phyloP scores from a whole-genome alignment of 2,113 vertebrate species.

The Guaruba guarouba region DNA sequence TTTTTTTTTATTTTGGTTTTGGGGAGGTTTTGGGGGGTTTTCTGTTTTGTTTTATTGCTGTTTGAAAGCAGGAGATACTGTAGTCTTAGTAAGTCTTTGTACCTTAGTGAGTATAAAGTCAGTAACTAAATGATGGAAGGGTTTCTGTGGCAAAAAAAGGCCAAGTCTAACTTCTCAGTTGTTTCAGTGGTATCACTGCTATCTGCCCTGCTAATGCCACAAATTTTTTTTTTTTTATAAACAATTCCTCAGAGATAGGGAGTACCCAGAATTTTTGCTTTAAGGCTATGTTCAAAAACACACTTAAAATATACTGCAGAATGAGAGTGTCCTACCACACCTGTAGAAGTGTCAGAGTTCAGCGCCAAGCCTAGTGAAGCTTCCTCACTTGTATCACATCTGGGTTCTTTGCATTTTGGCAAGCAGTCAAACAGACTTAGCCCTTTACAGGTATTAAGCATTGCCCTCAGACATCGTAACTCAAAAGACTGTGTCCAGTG shows the following conservation, averaged over 20 bases:
- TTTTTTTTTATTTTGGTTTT: no score
- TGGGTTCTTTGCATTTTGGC: slow-evolving; percentile 42
- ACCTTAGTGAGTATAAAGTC: neutral
- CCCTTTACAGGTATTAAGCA: slow-evolving; percentile 37
- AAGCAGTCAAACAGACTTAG: slow-evolving; percentile 31
- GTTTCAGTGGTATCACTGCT: neutral
- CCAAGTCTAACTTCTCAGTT: neutral
- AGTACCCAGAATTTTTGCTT: neutral
- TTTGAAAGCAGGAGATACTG: neutral
- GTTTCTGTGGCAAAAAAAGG: neutral
- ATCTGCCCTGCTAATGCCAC: neutral
- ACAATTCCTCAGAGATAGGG: neutral
- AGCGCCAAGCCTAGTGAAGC: neutral
- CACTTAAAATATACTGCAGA: neutral
- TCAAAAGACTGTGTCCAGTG: slow-evolving; percentile 40
- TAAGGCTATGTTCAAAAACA: neutral
- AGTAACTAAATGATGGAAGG: neutral
- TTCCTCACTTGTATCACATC: slow-evolving; percentile 21
- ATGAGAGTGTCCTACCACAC: neutral
- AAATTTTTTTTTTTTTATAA: neutral
- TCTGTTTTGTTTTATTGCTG: no score
- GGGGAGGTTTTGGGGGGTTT: no score
- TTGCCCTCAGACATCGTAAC: slow-evolving; percentile 35
- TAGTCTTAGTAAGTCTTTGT: neutral
- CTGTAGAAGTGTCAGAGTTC: neutral